These are phyloP conservation scores for Branchinecta lindahli DNA, from an alignment of 1,140 invertebrate species.

Conservation along the genomic window DNA sequence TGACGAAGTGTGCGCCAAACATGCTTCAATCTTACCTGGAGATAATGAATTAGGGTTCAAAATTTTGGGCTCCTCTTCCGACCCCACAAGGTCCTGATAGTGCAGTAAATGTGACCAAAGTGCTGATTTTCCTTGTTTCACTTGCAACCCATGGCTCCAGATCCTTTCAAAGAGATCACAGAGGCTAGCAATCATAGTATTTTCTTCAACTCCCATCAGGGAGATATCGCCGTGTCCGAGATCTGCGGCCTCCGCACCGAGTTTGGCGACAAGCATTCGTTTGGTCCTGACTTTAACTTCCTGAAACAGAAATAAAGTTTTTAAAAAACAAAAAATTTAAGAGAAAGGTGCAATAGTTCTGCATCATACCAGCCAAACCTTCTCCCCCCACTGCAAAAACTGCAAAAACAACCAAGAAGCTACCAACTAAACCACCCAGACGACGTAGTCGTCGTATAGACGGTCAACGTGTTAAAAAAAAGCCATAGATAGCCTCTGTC, in stretches of 20 bases:
- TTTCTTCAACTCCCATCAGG: slow-evolving; percentile 68
- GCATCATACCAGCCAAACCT: not conserved
- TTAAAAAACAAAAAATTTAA: not conserved
- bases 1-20: too few relatives aligned
- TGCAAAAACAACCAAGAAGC: not conserved
- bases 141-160: slow-evolving; percentile 92
- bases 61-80: slow-evolving; percentile 49
- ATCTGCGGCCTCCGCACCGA: slow-evolving; percentile 85
- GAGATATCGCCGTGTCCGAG: slow-evolving; percentile 41
- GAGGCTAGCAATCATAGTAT: slow-evolving; percentile 87
- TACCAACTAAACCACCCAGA: too few relatives aligned
- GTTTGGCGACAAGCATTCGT: slow-evolving; percentile 92
- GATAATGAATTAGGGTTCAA: slow-evolving; percentile 63
- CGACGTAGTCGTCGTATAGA: too few relatives aligned
- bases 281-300: slow-evolving; percentile 88
- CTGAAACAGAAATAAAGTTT: slow-evolving; percentile 32
- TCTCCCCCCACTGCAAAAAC: not conserved
- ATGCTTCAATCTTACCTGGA: slow-evolving; percentile 45
- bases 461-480: too few relatives aligned
- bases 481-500: too few relatives aligned
- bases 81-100: slow-evolving; percentile 73
- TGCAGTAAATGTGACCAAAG: slow-evolving; percentile 83
- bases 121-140: slow-evolving; percentile 87
- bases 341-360: not conserved
- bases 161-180: slow-evolving; percentile 95